Evolutionary conservation across 2,113 vertebrate species (phyloP), one percentile per base, ranked within the genome.

Genomic region (Mohoua ochrocephala): DNA sequence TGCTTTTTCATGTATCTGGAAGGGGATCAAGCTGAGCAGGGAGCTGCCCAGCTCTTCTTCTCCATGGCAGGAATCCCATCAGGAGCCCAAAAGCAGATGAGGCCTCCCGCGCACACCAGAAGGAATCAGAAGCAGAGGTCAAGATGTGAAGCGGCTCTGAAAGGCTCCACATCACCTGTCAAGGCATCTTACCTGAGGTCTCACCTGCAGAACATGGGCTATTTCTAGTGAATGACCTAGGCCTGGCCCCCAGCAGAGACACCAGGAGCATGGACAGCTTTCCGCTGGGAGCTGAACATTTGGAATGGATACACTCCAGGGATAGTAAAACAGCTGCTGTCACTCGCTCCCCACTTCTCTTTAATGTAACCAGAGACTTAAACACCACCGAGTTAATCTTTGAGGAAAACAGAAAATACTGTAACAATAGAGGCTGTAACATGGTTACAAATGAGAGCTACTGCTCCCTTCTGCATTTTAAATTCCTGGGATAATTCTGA

Each of bases 401-500:
- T 89, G 97, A 98, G 95, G 98, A 94, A 98, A 98, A 98, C 97
- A 98, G 97, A 98, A 98, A 98, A 97, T 97, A 98, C 97, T 98
- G 97, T 98, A 98, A 97, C 97, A 98, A 98, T 98, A 96, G 98
- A 97, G 97, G 96, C 95, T 50, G 65, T 97, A 98, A 97, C 97
- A 87, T 96, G 97, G 98, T 98, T 98, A 98, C 98, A 98, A 98
- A 98, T 98, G 97, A 98, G 97, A 98, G 89, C 96, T 97, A 96
- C 95, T 71, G 97, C 96, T 98, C 97, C 97, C 97, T 90, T 97
- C 97, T 98, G 98, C 97, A 98, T 98, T 98, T 96, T 97, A 98
- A 98, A 98, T 98, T 98, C 97, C 78, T 69, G 97, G 97, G 98
- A 98, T 98, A 98, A 98, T 98, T 98, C 98, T 97, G 86, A 10